Evolutionary conservation across 2,888 invertebrate genomes (phyloP), one percentile per base, ranked within the genome.

Genomic region (Chironomus tentans): DNA sequence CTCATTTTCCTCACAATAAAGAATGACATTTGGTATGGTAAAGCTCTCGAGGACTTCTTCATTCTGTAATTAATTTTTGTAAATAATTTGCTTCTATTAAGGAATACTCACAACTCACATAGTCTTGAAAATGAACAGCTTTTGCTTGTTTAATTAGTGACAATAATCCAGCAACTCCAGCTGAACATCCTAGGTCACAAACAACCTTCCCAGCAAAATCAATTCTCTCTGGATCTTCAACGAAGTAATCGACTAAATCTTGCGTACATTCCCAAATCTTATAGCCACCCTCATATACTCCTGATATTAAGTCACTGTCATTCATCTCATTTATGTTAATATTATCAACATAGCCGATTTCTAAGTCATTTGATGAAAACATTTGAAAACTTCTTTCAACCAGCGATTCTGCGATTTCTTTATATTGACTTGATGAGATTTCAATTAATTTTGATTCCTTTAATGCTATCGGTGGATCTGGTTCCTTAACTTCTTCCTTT

Each of bases 261-360:
- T 88, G 86, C 4, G 95, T 93, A 81, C 97, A 95, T 85, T 98
- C 97, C 98, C 98, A 98, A 77, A 97, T 89, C 87, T 97, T 97
- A 46, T 96, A 86, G 10, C 98, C 98, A 79, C 97, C 97, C 88
- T 94, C 94, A 86, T 94, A 94, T 80, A 89, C 87, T 7, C 91
- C 91, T 61, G 90, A 86, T 76, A 93, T 82, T 73, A 94, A 85
- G 79, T 91, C 90, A 4, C 86, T 85, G 79, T 83, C 85, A 76
- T 77, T 80, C 6, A 85, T 79, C 76, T 85, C 85, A 77, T 21
- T 46, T 0, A 73, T 21, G n/a, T 28, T 21, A 10, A 15, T n/a
- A n/a, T 81, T 82, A 70, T 82, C 79, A 77, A 81, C 82, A 77
- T 82, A 81, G 68, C 84, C 81, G 76, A 81, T 81, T 21, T 80